Conservation (phyloP, 2,113 vertebrate genomes). For the Seriola aureovittata region DNA sequence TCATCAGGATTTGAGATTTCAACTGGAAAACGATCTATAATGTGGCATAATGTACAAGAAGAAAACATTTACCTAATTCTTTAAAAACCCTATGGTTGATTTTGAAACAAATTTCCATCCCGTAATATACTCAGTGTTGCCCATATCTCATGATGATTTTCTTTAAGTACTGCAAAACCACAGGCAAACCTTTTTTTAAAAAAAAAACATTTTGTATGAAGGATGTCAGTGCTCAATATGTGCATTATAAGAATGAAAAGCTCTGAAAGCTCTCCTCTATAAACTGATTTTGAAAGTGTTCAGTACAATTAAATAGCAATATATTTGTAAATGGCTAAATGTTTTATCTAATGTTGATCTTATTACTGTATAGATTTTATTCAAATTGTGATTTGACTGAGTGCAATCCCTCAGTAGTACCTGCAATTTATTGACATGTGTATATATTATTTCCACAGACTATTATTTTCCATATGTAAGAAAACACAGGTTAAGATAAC, state of each 20-base stretch:
- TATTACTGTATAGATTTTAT: slow-evolving; percentile 85
- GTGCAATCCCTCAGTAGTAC: slow-evolving; percentile 73
- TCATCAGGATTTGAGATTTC: slow-evolving; percentile 72
- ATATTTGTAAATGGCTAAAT: slow-evolving; percentile 89
- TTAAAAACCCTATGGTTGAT: slow-evolving; percentile 43
- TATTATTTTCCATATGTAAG: slow-evolving; percentile 71
- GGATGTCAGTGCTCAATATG: slow-evolving; percentile 84
- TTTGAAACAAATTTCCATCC: slow-evolving; percentile 61
- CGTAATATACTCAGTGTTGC: slow-evolving; percentile 66
- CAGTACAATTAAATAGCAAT: slow-evolving; percentile 87
- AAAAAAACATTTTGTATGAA: slow-evolving; percentile 82
- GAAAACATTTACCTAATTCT: slow-evolving; percentile 44
- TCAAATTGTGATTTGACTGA: slow-evolving; percentile 80
- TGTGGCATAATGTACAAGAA: slow-evolving; percentile 54
- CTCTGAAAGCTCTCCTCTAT: slow-evolving; percentile 78
- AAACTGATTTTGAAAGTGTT: slow-evolving; percentile 80
- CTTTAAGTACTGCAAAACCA: slow-evolving; percentile 65
- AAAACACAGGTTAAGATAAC: slow-evolving; percentile 84
- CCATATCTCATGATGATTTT: slow-evolving; percentile 71
- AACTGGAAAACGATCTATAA: slow-evolving; percentile 58
- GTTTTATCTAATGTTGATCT: slow-evolving; percentile 84
- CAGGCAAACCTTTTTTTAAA: slow-evolving; percentile 74
- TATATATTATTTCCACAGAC: slow-evolving; percentile 73
- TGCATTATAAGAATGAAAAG: slow-evolving; percentile 82
- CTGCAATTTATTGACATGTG: slow-evolving; percentile 69